Conservation (phyloP, 2,113 vertebrate genomes). For the Psophia crepitans region DNA sequence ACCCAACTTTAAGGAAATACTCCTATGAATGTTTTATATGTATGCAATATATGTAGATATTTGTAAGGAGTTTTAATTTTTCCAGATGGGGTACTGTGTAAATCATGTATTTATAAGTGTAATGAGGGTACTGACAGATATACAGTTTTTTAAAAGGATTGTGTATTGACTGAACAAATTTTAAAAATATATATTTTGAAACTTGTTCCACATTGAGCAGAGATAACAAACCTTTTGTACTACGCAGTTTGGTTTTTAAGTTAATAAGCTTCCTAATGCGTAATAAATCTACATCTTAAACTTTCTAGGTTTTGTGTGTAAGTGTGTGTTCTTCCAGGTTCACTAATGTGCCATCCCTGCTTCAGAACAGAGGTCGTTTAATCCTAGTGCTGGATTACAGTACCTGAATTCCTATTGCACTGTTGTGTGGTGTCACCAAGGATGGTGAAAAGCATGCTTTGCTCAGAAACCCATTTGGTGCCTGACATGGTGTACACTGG, state of each 20-base stretch:
- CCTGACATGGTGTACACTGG: background rate
- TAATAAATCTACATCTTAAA: conserved; percentile 74
- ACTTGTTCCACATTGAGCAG: conserved; percentile 65
- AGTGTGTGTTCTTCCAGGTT: background rate
- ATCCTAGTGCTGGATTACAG: background rate
- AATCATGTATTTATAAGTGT: conserved; percentile 81
- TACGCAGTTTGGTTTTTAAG: conserved; percentile 72
- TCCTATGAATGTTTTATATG: conserved; percentile 78
- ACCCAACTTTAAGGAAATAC: conserved; percentile 55
- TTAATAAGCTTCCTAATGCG: conserved; percentile 74
- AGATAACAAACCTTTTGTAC: conserved; percentile 76
- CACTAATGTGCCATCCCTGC: background rate
- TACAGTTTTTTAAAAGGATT: conserved; percentile 78
- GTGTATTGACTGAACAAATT: conserved; percentile 75
- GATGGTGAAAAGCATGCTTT: background rate
- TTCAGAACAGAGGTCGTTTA: background rate
- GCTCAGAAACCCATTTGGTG: background rate
- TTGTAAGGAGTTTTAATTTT: conserved; percentile 70
- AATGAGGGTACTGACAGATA: conserved; percentile 72
- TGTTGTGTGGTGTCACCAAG: background rate
- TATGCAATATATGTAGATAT: conserved; percentile 76
- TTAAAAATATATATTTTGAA: conserved; percentile 79
- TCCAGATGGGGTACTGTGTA: conserved; percentile 72
- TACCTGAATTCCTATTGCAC: background rate
- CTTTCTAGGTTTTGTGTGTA: conserved; percentile 26